Evolutionary conservation across 2,113 vertebrate genomes (phyloP).

Genomic region (Pomatostomus ruficeps): DNA sequence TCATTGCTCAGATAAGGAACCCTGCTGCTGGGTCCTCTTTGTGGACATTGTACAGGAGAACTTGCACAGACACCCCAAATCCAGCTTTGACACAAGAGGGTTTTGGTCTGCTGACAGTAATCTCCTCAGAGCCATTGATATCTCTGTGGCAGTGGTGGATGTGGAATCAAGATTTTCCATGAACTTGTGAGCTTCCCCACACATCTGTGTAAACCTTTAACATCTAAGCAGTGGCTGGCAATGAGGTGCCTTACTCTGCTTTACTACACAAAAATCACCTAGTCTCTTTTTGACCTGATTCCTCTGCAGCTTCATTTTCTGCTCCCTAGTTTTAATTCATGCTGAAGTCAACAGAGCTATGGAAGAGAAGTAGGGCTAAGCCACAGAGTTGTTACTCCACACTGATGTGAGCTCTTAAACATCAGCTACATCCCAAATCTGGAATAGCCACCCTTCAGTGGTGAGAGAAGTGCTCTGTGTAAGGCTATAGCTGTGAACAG

Average conservation of each 20-base stretch:
- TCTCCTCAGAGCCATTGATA: neutral
- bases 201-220: neutral
- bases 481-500: neutral
- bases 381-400: neutral
- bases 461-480: neutral
- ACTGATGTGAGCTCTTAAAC: neutral
- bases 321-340: neutral
- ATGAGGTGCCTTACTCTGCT: neutral
- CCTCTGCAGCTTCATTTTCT: neutral
- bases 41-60: neutral
- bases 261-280: neutral
- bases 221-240: neutral
- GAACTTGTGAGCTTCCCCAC: neutral
- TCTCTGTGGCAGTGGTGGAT: neutral
- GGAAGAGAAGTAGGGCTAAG: neutral
- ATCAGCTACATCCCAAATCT: neutral
- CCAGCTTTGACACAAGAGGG: accelerated
- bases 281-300: neutral
- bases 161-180: neutral
- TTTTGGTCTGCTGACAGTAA: accelerated
- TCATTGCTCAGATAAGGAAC: neutral
- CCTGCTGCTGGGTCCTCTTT: neutral
- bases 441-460: neutral
- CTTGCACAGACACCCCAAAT: neutral
- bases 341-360: neutral